Evolutionary conservation across 2,113 vertebrate species (phyloP), one percentile per base, ranked within the genome.

Genomic region (Xenus cinereus): DNA sequence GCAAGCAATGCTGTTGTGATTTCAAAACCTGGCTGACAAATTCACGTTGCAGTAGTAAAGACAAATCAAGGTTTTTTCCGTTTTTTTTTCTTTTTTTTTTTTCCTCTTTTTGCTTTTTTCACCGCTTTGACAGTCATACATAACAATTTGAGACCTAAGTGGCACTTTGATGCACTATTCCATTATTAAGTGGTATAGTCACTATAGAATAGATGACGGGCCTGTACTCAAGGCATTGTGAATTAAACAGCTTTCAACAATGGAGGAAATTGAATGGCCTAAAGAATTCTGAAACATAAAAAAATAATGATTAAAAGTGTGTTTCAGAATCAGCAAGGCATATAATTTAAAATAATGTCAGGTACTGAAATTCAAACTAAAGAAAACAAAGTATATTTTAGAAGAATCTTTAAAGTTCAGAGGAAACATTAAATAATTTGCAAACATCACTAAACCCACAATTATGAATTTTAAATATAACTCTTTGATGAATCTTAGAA

Each of bases 21-120:
- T 98, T 99, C 96, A 98, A 98, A 99, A 98, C 98, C 98, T 98
- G 98, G 97, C 98, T 99, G 99, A 99, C 98, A 99, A 99, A 99
- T 99, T 98, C 98, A 98, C 97, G 37, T 98, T 98, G 97, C 98
- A 98, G 97, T 97, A 97, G 97, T 98, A 98, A 98, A 98, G 98
- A 98, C 98, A 98, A 98, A 98, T 98, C 98, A 98, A 98, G 97
- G 82, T 0, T 89, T 94, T 97, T 97, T 95, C 41, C 2, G 4
- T 1, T 18, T 74, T 35, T 39, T 10, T 23, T 21, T 11, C 6
- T 41, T 85, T 96, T 94, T 92, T 91, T 83, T 92, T 94, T 92
- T 91, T 81, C 91, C 75, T 86, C 41, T 69, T 95, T 96, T 97
- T 97, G 59, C 95, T 97, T 98, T 97, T 97, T 97, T 95, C 94